Base-by-base conservation (phyloP, 1,140 invertebrate species). In the Calliphora vicina region DNA sequence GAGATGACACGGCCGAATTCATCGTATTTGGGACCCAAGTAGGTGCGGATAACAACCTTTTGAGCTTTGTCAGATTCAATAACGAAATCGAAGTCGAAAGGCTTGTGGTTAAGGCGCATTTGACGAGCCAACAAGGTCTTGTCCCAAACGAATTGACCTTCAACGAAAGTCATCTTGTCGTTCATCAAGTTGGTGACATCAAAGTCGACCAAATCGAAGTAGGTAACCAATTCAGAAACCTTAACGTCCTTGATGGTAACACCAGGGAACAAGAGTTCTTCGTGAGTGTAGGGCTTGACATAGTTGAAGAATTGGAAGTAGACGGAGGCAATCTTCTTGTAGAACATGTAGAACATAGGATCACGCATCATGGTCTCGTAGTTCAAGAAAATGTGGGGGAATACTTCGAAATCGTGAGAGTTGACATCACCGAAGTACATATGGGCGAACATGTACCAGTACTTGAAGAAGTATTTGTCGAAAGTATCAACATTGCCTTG, bases 401-500 rank as follows among this genome's bases (percentile, higher is more conserved):
- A 57, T 5, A 91, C 85, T n/a, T 86, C 85, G 82, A 92, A 88
- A 20, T 88, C 27, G 84, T 85, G 81, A 73, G 83, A 84, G 67
- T 81, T 29, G 12, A 74, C 4, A 67, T 82, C 20, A 27, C 89
- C 84, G 90, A 86, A 43, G 91, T 85, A 13, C 91, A 85, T 82
- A 84, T 91, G 91, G 81, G 89, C 88, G 76, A 87, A 88, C 35
- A 88, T 84, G 88, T 91, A 90, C 86, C 93, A 92, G 81, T 91
- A 93, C 61, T 92, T 92, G 74, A 91, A 91, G 57, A 88, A 95
- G 20, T 90, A 87, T 2, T 83, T 84, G 88, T 95, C 94, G 61
- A 91, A 91, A n/a, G 93, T 93, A 83, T 95, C 93, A 0, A 91
- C 91, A 80, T 94, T 93, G 25, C 92, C 91, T 91, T 95, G 92